phyloP scores from a whole-genome alignment of 2,113 vertebrate species.

The Bambusicola thoracicus region DNA sequence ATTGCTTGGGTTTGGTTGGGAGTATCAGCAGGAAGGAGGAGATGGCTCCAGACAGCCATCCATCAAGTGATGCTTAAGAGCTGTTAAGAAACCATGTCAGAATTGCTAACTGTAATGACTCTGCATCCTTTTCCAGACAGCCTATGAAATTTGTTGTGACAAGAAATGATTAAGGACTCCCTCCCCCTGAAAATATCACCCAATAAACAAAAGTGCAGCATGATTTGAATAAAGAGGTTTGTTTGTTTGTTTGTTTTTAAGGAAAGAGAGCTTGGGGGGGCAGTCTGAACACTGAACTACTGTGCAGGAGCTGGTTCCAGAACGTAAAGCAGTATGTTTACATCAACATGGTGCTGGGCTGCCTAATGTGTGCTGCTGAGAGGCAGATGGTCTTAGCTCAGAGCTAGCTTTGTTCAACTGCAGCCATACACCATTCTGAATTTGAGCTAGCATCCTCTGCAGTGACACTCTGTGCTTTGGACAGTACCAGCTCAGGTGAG shows the following conservation, averaged over 20 bases:
- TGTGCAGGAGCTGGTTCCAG: neutral
- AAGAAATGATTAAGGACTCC: neutral
- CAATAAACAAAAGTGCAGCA: neutral
- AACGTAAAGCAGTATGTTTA: neutral
- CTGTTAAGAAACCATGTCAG: neutral
- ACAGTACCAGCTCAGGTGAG: neutral
- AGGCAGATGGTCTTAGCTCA: neutral
- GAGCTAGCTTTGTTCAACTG: neutral
- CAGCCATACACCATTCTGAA: neutral
- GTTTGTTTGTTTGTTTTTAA: neutral
- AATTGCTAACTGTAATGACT: neutral
- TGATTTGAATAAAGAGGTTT: neutral
- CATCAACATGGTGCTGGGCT: neutral
- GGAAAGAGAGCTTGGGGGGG: neutral
- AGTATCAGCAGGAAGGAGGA: neutral
- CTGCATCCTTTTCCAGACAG: neutral
- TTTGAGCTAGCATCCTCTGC: neutral
- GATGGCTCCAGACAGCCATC: neutral
- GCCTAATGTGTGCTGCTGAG: neutral
- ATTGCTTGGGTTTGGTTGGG: neutral
- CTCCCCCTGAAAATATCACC: accelerated
- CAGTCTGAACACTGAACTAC: neutral
- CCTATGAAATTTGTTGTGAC: neutral
- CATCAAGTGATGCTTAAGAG: neutral
- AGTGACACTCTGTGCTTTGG: accelerated